phyloP scores from a whole-genome alignment of 1,140 invertebrate genomes.

The Plodia interpunctella region DNA sequence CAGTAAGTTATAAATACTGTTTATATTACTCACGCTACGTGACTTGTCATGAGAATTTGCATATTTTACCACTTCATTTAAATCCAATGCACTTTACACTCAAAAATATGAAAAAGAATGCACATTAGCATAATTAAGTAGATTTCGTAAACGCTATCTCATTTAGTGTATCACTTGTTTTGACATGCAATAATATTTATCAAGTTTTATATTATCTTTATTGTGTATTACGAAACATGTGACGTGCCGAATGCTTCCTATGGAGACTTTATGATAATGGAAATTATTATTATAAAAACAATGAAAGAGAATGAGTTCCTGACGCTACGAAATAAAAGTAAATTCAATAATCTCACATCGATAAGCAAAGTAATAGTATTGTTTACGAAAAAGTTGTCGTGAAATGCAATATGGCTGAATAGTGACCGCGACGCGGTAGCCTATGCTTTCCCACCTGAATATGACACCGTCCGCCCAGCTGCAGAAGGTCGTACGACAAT shows the following conservation, averaged over 20 bases:
- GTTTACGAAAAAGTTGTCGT: constrained; percentile 53
- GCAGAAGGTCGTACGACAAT: constrained; percentile 38
- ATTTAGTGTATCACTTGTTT: constrained; percentile 55
- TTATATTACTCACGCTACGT: constrained; percentile 30
- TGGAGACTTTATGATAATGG: background rate
- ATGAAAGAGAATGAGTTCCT: background rate
- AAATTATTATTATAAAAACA: too few species aligned
- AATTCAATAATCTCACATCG: background rate
- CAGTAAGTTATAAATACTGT: constrained; percentile 31
- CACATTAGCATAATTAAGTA: constrained; percentile 46
- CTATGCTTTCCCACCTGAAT: constrained; percentile 74
- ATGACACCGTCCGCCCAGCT: constrained; percentile 53
- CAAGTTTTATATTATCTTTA: constrained; percentile 23
- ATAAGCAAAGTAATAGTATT: constrained; percentile 23
- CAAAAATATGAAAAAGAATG: constrained; percentile 30
- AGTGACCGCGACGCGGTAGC: constrained; percentile 66
- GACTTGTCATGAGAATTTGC: constrained; percentile 30
- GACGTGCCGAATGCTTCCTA: background rate
- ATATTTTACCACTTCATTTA: constrained; percentile 26
- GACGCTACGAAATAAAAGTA: constrained; percentile 15
- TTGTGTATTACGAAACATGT: constrained; percentile 3
- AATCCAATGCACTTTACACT: constrained; percentile 6
- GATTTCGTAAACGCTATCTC: constrained; percentile 36
- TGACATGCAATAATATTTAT: constrained; percentile 53
- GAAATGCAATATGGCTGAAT: constrained; percentile 66